Evolutionary conservation across 92 coral and sea anemone genomes (phyloP), one percentile per base, ranked within the genome.

Genomic region (Umimayanthus kanabou): DNA sequence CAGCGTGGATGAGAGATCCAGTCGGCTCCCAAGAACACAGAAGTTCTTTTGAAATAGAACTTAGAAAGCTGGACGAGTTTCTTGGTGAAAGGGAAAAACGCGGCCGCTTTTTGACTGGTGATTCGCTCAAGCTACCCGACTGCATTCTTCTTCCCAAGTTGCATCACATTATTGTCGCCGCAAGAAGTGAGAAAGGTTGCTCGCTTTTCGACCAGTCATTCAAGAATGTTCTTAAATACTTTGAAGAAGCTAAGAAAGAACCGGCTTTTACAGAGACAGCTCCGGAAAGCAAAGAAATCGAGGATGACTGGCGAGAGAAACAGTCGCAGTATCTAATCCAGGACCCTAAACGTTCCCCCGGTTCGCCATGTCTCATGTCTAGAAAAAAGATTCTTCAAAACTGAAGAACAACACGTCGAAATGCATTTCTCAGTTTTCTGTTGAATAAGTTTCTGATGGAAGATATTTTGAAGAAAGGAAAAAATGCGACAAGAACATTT

Each of bases 141-240:
- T 94, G 96, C 88, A 88, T 82, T 80, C 85, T 94, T 42, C 79
- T 94, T 76, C 96, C 96, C 13, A 94, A 94, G 61, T 84, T 94
- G 13, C 86, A 90, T 80, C 95, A 90, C 26, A 81, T 92, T 73
- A 80, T 74, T 66, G 93, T 67, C 40, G 88, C 88, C 2, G 92
- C 93, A n/a, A 87, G 78, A 25, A 61, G 86, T 42, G 42, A 82
- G 71, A 88, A 88, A 61, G 87, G 61, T 3, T 89, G 74, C 33
- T 65, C 73, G 5, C 78, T 89, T 45, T 79, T 87, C 15, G 58
- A 82, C 58, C 70, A 72, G 22, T 28, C 92, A 39, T 85, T 42
- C 57, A 75, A 57, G 76, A 45, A 43, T 67, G 77, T 91, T 42
- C 30, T 76, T 26, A 43, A 57, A 10, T 93, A 93, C 78, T 55